Evolutionary conservation across 1,140 invertebrate species (phyloP).

Genomic region (Lepidurus couesii): DNA sequence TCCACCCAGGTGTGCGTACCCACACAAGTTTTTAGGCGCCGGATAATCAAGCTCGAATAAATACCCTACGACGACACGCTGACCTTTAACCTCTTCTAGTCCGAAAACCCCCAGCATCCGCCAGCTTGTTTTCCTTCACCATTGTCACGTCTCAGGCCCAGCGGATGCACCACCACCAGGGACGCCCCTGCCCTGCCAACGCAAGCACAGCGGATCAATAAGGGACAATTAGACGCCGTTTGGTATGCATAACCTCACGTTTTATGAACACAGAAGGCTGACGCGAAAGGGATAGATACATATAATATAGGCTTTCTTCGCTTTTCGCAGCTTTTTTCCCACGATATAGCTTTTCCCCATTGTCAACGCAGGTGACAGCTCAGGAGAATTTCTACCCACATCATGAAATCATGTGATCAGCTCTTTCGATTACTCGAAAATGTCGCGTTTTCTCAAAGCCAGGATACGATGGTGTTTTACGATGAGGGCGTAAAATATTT

Average conservation of each 20-base stretch:
- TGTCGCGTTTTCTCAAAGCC: no score
- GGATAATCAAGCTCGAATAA: not conserved
- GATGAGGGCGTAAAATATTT: no score
- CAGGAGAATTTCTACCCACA: not conserved
- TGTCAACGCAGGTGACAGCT: not conserved
- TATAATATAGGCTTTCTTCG: not conserved
- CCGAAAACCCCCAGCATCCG: not conserved
- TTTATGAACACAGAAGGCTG: not conserved
- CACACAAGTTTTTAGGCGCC: not conserved
- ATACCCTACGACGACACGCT: not conserved
- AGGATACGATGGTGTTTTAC: no score
- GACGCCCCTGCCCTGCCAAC: not conserved
- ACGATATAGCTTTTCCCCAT: not conserved
- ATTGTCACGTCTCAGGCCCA: slow-evolving; percentile 1
- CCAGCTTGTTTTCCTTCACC: not conserved
- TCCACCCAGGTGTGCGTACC: not conserved
- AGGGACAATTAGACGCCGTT: slow-evolving; percentile 18
- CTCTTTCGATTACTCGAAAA: not conserved
- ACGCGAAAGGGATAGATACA: not conserved
- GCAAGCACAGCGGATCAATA: slow-evolving; percentile 9
- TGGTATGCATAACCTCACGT: slow-evolving; percentile 14
- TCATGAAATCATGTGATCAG: not conserved
- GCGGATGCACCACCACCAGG: not conserved
- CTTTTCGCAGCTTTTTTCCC: not conserved
- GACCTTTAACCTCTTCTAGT: not conserved